phyloP scores from a whole-genome alignment of 2,888 invertebrate genomes.

The Steinernema carpocapsae region DNA sequence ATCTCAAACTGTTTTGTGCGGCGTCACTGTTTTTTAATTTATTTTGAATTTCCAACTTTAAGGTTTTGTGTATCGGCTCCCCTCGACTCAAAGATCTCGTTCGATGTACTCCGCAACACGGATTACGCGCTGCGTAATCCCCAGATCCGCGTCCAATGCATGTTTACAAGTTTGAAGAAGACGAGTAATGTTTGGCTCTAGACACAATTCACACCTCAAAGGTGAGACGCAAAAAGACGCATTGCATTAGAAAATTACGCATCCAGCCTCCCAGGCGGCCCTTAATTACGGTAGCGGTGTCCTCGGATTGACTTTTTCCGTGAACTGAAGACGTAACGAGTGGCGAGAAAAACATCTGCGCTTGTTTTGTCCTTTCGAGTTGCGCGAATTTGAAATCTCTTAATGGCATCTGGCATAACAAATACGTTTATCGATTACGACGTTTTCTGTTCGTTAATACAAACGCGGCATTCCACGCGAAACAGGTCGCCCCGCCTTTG shows the following conservation, averaged over 20 bases:
- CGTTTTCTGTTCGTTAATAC: constrained; percentile 12
- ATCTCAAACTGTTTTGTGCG: too few species aligned
- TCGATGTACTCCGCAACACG: too few species aligned
- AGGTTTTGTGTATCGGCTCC: too few species aligned
- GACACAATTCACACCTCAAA: neutral
- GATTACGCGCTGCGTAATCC: neutral
- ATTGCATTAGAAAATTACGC: neutral
- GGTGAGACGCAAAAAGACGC: neutral
- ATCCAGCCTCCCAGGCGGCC: too few species aligned
- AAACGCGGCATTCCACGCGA: neutral
- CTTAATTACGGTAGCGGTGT: too few species aligned
- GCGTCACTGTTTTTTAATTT: too few species aligned
- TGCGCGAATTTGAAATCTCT: neutral
- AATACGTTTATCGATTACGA: constrained; percentile 11
- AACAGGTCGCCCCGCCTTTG: constrained; percentile 19
- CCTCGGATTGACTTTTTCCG: too few species aligned
- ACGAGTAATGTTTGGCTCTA: neutral
- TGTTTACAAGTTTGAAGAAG: constrained; percentile 5
- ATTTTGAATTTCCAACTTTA: too few species aligned
- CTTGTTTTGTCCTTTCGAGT: neutral
- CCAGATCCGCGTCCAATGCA: constrained; percentile 9
- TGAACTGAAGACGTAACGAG: too few species aligned
- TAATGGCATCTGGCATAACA: neutral
- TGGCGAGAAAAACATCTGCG: constrained; percentile 5
- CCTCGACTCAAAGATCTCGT: too few species aligned